Evolutionary conservation across 2,113 vertebrate species (phyloP), one percentile per base, ranked within the genome.

Genomic region (Spilogale gracilis): DNA sequence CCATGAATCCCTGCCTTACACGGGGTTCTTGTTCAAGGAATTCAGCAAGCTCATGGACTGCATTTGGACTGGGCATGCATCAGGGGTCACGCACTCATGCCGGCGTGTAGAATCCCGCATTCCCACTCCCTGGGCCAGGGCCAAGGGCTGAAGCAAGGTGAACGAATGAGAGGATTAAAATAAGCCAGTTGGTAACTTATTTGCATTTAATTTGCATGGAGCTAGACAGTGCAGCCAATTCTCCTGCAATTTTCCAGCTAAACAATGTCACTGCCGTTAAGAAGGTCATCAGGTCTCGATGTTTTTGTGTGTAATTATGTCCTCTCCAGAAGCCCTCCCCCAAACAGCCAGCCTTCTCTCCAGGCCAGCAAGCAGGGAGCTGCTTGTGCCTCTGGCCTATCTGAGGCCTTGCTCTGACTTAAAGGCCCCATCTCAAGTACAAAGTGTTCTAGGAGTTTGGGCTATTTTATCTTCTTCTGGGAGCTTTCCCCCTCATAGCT

Each of bases 191-290:
- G 92, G 88, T 79, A 95, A 82, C 86, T 91, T 79, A 89, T 97
- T 94, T 89, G 79, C 58, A 95, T 84, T 45, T 54, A 90, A 94
- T 97, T 89, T 96, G 65, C 91, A 84, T 48, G 25, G 30, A 32
- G 32, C 60, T 43, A 60, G 69, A 89, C 13, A 67, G 38, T 18
- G 14, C 18, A 9, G 58, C 38, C 80, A 73, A 7, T 79, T 94
- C 43, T 78, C 16, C 10, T 67, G 81, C 76, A 74, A 27, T 71
- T 93, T 94, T 81, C 14, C 11, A 80, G 78, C 60, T 83, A 30
- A 93, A 67, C 45, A 74, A 61, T 27, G 65, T 69, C 60, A 32
- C 25, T 32, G 43, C 38, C 56, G n/a, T 79, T 23, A 65, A 2
- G 18, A 71, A 91, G 48, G 74, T 76, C 74, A 78, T 23, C 0